Evolutionary conservation across 1,140 invertebrate genomes (phyloP).

Genomic region (Drosophila nasuta): DNA sequence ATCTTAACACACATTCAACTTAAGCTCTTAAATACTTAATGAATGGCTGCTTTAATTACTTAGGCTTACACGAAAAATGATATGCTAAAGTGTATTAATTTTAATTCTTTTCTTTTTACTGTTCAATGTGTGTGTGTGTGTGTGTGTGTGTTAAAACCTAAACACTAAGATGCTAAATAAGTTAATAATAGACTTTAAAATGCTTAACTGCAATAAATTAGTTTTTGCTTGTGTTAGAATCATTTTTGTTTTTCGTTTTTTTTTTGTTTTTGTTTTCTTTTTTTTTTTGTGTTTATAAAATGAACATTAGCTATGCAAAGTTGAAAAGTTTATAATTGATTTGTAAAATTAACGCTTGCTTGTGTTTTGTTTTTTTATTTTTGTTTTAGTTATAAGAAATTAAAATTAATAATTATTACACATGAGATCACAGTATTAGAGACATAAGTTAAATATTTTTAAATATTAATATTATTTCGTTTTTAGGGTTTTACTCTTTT

Average conservation of each 20-base stretch:
- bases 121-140: slow-evolving; percentile 18
- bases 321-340: slow-evolving; percentile 59
- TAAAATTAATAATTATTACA: slow-evolving; percentile 85
- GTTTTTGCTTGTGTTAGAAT: slow-evolving; percentile 52
- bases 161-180: slow-evolving; percentile 75
- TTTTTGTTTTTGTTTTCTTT: slow-evolving; percentile 15
- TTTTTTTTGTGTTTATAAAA: slow-evolving; percentile 49
- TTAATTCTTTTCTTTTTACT: slow-evolving; percentile 30
- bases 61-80: slow-evolving; percentile 63
- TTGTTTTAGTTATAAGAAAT: slow-evolving; percentile 71
- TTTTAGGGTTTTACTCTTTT: slow-evolving; percentile 31
- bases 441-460: slow-evolving; percentile 84
- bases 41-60: slow-evolving; percentile 58
- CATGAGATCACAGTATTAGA: slow-evolving; percentile 85
- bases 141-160: slow-evolving; percentile 65
- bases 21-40: slow-evolving; percentile 55
- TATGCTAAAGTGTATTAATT: slow-evolving; percentile 67
- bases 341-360: slow-evolving; percentile 70
- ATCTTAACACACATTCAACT: slow-evolving; percentile 57
- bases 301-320: slow-evolving; percentile 77
- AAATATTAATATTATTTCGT: slow-evolving; percentile 50
- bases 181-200: slow-evolving; percentile 73
- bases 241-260: slow-evolving; percentile 5
- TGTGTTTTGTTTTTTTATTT: slow-evolving; percentile 31
- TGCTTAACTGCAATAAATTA: slow-evolving; percentile 81